A percentile compares a stretch with the other conserved stretches of the same genome.
Conservation (phyloP, 2,888 invertebrate species). For the Lypha dubia region DNA sequence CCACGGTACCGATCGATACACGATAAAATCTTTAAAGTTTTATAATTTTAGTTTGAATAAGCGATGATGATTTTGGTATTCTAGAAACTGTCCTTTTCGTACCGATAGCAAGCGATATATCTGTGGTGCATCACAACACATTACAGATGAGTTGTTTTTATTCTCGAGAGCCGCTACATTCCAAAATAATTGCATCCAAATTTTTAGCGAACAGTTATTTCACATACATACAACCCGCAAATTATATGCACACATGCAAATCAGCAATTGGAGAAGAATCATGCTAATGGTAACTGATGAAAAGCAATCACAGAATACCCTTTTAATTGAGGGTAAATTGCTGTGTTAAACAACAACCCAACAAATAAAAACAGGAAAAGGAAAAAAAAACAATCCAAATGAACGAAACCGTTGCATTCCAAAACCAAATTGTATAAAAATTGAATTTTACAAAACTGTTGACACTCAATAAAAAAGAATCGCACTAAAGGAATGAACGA, state of each 20-base stretch:
- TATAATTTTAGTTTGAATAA: too few species aligned
- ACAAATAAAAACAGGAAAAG: slow-evolving; percentile 5
- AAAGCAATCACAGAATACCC: slow-evolving; percentile 36
- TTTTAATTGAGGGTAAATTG: slow-evolving; percentile 20
- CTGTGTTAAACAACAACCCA: slow-evolving; percentile 8
- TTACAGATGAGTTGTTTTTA: background rate
- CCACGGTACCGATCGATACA: too few species aligned
- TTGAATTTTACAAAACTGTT: slow-evolving; percentile 43
- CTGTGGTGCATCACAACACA: background rate
- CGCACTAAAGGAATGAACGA: slow-evolving; percentile 10
- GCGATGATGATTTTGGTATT: too few species aligned
- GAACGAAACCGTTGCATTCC: slow-evolving; percentile 8
- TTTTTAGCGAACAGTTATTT: background rate
- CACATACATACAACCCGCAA: background rate
- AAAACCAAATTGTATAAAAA: slow-evolving; percentile 48
- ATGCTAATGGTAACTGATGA: slow-evolving; percentile 5
- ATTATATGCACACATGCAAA: background rate
- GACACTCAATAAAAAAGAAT: slow-evolving; percentile 41
- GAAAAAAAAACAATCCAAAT: background rate
- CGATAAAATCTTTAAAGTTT: too few species aligned
- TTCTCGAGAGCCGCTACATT: background rate
- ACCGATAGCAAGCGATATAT: background rate
- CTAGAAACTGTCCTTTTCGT: too few species aligned
- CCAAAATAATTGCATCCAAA: too few species aligned
- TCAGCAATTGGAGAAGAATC: background rate